A percentile compares a stretch with the other conserved stretches of the same genome.
These are phyloP conservation scores for Rhamphomyia laevipes DNA, from an alignment of 2,888 invertebrate species.

Conservation along the genomic window DNA sequence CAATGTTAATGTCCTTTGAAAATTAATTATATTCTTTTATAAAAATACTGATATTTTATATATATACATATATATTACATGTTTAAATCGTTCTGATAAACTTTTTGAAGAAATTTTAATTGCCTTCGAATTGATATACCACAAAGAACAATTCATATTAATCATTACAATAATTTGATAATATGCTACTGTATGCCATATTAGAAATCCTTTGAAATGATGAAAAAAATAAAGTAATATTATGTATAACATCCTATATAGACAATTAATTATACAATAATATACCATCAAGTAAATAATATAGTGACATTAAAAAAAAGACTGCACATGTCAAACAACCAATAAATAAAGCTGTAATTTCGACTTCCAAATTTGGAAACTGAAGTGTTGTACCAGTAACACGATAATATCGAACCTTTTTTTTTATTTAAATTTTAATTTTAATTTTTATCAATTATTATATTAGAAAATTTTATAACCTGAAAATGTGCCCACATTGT, in stretches of 20 bases:
- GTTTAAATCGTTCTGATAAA: slow-evolving; percentile 40
- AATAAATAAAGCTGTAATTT: slow-evolving; percentile 50
- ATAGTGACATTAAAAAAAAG: slow-evolving; percentile 48
- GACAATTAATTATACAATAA: no score
- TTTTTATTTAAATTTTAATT: background rate
- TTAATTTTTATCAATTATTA: background rate
- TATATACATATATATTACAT: slow-evolving; percentile 26
- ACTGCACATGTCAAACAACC: slow-evolving; percentile 50
- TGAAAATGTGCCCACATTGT: slow-evolving; percentile 57
- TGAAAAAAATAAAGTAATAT: background rate
- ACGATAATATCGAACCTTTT: slow-evolving; percentile 44
- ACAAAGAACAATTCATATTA: slow-evolving; percentile 55
- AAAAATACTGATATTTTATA: background rate
- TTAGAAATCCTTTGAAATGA: slow-evolving; percentile 39
- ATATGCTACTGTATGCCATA: slow-evolving; percentile 44
- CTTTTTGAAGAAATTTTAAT: slow-evolving; percentile 48
- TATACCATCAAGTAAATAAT: slow-evolving; percentile 44
- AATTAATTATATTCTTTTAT: background rate
- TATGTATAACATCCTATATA: no score
- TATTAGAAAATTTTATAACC: slow-evolving; percentile 28
- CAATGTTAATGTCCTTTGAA: slow-evolving; percentile 43
- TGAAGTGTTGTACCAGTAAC: slow-evolving; percentile 47
- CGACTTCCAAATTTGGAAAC: slow-evolving; percentile 48
- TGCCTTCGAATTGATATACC: slow-evolving; percentile 54
- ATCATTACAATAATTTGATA: slow-evolving; percentile 55